These are phyloP conservation scores for Pantherophis alleghaniensis DNA, from an alignment of 2,797 vertebrate species.

Conservation along the genomic window DNA sequence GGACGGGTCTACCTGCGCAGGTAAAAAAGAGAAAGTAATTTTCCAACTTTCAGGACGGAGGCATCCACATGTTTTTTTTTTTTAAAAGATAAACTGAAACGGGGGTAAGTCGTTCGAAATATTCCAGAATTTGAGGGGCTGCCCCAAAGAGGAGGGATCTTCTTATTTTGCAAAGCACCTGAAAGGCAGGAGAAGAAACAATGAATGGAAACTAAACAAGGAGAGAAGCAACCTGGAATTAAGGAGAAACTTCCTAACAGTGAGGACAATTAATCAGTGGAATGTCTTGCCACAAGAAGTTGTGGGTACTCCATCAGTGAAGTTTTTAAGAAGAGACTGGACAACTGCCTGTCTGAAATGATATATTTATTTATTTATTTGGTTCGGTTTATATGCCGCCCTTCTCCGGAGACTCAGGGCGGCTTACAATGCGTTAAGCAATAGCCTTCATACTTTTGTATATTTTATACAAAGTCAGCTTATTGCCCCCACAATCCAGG, in stretches of 20 bases:
- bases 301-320: accelerated
- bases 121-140: too few species aligned
- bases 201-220: accelerated
- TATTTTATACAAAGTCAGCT: too few species aligned
- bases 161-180: background rate
- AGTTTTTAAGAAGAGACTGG: background rate
- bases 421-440: too few species aligned
- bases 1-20: constrained; percentile 44
- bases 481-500: too few species aligned
- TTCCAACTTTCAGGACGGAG: background rate
- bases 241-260: background rate
- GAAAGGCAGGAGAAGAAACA: background rate
- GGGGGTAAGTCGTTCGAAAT: background rate
- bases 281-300: background rate
- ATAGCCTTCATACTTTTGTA: too few species aligned
- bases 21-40: constrained; percentile 28
- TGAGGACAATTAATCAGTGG: background rate
- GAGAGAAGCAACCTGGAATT: background rate
- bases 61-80: background rate
- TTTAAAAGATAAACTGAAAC: background rate
- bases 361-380: too few species aligned
- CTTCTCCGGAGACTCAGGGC: too few species aligned
- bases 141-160: background rate
- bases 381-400: too few species aligned
- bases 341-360: too few species aligned